Evolutionary conservation across 2,888 invertebrate genomes (phyloP).

Genomic region (Ariolimax columbianus): DNA sequence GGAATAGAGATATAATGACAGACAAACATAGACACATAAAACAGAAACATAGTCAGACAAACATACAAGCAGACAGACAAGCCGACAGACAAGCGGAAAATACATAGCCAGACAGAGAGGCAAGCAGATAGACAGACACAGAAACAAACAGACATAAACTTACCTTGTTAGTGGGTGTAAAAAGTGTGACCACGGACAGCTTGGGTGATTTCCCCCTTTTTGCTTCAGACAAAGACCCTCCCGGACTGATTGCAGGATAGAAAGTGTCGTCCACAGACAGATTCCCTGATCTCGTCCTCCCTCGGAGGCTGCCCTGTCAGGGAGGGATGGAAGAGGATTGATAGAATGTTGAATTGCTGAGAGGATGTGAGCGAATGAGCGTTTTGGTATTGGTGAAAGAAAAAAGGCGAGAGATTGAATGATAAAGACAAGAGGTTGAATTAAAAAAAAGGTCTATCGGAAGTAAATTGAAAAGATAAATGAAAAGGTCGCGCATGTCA

Average conservation of each 20-base stretch:
- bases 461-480: too few relatives aligned
- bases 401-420: neutral
- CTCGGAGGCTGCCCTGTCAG: slow-evolving; percentile 69
- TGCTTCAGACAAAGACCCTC: slow-evolving; percentile 67
- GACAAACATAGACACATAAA: neutral
- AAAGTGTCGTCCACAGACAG: slow-evolving; percentile 71
- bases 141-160: slow-evolving; percentile 29
- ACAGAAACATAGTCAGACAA: neutral
- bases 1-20: neutral
- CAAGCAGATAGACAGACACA: neutral
- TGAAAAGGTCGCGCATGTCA: too few relatives aligned
- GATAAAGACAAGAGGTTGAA: neutral
- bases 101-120: neutral
- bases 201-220: slow-evolving; percentile 67
- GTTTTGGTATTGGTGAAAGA: neutral
- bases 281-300: slow-evolving; percentile 63
- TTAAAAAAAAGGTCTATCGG: too few relatives aligned
- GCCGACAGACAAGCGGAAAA: neutral
- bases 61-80: neutral
- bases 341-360: neutral
- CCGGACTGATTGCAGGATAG: slow-evolving; percentile 65
- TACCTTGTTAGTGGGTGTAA: slow-evolving; percentile 70
- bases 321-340: neutral
- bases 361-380: neutral
- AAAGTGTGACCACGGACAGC: slow-evolving; percentile 65